Conservation (phyloP, 2,888 invertebrate genomes). For the Osedax frankpressi region DNA sequence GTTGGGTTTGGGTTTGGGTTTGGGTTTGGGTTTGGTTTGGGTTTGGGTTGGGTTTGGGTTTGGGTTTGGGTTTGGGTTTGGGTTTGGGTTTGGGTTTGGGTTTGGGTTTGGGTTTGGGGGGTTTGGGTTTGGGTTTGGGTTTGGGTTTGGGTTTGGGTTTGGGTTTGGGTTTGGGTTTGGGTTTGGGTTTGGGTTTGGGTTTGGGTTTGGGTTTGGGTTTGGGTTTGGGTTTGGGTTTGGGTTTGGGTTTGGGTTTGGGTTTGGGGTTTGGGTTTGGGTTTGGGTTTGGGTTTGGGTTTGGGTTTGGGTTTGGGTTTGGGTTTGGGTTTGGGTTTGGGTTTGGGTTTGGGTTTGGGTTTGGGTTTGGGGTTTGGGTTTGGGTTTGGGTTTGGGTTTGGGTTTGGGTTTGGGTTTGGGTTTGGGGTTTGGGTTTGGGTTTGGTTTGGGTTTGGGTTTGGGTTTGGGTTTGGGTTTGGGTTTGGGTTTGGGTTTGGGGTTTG, state of each 20-base stretch:
- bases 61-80: constrained; percentile 14
- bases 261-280: constrained; percentile 6
- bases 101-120: constrained; percentile 11
- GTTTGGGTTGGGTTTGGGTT: constrained; percentile 29
- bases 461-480: neutral
- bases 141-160: neutral
- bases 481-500: neutral
- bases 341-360: neutral
- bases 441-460: constrained; percentile 5
- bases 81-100: constrained; percentile 15
- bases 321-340: neutral
- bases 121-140: neutral
- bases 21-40: constrained; percentile 27
- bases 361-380: neutral
- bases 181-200: no score
- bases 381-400: neutral
- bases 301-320: constrained; percentile 2
- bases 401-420: neutral
- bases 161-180: neutral
- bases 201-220: constrained; percentile 5
- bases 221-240: constrained; percentile 3
- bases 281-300: constrained; percentile 14
- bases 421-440: constrained; percentile 6
- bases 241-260: neutral
- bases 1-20: neutral